Conservation (phyloP, 1,140 invertebrate species). For the Eriosoma lanigerum region DNA sequence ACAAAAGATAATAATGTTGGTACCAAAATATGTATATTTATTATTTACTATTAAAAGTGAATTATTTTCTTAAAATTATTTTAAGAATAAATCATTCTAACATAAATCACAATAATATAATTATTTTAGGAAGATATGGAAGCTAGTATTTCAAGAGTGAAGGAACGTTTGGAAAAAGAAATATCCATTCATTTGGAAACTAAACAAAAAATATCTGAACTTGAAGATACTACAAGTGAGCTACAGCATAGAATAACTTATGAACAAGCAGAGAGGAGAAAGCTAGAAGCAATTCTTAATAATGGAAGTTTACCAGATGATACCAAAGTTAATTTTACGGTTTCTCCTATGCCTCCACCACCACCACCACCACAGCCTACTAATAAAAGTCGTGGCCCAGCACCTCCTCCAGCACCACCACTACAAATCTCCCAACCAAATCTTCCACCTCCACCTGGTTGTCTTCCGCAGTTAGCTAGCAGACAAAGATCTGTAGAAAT, state of each 20-base stretch:
- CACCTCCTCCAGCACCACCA: constrained; percentile 61
- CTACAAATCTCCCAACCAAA: constrained; percentile 62
- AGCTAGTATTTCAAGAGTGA: constrained; percentile 77
- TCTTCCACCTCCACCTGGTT: constrained; percentile 64
- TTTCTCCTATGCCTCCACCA: constrained; percentile 1
- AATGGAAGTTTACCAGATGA: constrained; percentile 90
- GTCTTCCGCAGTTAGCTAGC: constrained; percentile 60
- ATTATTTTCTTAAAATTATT: no score
- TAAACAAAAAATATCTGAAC: constrained; percentile 73
- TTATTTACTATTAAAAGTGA: no score
- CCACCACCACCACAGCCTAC: constrained; percentile 63
- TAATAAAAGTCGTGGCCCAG: constrained; percentile 59
- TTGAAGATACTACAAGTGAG: constrained; percentile 74
- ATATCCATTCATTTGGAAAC: constrained; percentile 83
- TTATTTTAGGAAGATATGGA: constrained; percentile 80
- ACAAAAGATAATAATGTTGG: no score
- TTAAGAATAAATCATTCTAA: no score
- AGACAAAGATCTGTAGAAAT: constrained; percentile 69
- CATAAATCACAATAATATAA: no score
- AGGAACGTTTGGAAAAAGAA: constrained; percentile 87
- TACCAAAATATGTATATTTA: no score
- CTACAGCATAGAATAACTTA: constrained; percentile 74
- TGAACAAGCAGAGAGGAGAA: constrained; percentile 77
- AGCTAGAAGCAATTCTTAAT: constrained; percentile 81
- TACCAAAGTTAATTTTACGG: constrained; percentile 69